Conservation (phyloP, 2,888 invertebrate species). For the Alentia gelatinosa region DNA sequence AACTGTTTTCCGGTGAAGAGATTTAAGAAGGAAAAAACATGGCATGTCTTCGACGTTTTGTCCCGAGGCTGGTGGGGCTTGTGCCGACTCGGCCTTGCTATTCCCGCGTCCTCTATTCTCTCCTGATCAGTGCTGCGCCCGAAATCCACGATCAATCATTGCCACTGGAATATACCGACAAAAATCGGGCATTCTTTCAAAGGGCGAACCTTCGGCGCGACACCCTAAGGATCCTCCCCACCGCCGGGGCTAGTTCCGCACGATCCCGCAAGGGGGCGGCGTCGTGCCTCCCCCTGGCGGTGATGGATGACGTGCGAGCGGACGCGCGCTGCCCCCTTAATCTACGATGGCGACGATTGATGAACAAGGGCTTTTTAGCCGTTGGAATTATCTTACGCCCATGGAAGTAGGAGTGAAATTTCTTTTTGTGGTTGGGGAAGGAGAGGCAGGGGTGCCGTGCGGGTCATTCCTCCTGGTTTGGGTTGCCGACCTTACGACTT, state of each 20-base stretch:
- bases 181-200: not conserved
- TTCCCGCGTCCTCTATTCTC: not conserved
- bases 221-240: not conserved
- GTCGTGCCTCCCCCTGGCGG: not conserved
- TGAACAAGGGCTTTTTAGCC: not conserved
- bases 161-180: not conserved
- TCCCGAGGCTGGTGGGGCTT: not conserved
- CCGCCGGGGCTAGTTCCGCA: not conserved
- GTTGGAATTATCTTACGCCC: not conserved
- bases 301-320: conserved; percentile 6
- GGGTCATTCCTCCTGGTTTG: not conserved
- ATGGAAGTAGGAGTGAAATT: not conserved
- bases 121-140: not conserved
- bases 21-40: not conserved
- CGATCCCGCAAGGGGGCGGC: not conserved
- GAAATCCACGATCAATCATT: not conserved
- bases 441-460: no score
- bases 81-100: not conserved
- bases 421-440: not conserved
- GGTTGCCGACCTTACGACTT: not conserved
- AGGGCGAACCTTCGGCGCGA: not conserved
- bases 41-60: not conserved
- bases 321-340: conserved; percentile 3
- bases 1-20: not conserved
- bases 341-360: conserved; percentile 8